A percentile compares a stretch with the other conserved stretches of the same genome.
These are phyloP conservation scores for Propsilocerus akamusi DNA, from an alignment of 1,140 invertebrate species.

Conservation along the genomic window DNA sequence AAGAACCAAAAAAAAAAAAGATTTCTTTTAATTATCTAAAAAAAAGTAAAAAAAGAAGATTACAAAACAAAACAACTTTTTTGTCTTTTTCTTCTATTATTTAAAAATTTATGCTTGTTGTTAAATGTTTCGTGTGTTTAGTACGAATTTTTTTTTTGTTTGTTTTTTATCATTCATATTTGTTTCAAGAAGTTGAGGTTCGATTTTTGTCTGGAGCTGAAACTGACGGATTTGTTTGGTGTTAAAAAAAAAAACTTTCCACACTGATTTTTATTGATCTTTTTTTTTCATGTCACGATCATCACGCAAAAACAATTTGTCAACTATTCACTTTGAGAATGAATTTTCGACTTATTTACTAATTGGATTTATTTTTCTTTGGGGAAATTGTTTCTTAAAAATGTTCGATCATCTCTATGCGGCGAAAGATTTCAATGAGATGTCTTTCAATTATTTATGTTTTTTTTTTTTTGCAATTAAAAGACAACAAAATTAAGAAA, in stretches of 20 bases:
- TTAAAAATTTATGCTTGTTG: constrained; percentile 8
- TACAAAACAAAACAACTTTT: neutral
- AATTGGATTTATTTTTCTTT: neutral
- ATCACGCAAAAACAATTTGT: neutral
- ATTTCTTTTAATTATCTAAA: constrained; percentile 5
- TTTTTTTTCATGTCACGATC: neutral
- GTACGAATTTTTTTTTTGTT: constrained; percentile 30
- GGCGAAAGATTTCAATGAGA: no score
- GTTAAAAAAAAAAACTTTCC: neutral
- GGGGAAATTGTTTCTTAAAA: no score
- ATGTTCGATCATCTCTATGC: no score
- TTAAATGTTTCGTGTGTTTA: no score
- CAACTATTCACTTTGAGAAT: neutral
- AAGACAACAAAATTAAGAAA: neutral
- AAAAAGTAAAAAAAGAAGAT: constrained; percentile 5
- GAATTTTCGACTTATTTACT: neutral
- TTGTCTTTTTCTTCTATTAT: constrained; percentile 4
- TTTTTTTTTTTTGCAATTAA: neutral
- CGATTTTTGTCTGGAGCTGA: constrained; percentile 67
- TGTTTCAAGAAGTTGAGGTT: constrained; percentile 80
- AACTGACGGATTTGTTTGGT: constrained; percentile 21
- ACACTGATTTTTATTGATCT: neutral
- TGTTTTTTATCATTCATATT: constrained; percentile 11
- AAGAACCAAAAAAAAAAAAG: constrained; percentile 3
- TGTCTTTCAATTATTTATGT: constrained; percentile 5